Conservation (phyloP, 1,140 invertebrate species). For the Chironomus tepperi region DNA sequence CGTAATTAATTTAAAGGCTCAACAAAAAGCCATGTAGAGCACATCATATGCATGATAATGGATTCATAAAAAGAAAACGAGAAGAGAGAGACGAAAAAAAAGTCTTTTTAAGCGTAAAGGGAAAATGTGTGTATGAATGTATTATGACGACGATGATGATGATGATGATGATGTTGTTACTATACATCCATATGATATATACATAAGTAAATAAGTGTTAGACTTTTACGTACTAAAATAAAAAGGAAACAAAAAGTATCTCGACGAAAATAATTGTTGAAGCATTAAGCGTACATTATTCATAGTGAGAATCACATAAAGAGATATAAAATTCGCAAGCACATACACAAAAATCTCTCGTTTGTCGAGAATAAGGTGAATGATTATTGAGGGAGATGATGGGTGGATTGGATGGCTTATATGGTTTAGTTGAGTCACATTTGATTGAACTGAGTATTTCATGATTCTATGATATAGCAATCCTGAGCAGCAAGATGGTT, state of each 20-base stretch:
- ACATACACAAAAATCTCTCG: no score
- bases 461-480: no score
- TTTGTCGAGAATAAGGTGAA: no score
- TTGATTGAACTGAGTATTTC: no score
- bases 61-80: neutral
- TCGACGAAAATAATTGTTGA: neutral
- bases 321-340: neutral
- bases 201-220: neutral
- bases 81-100: neutral
- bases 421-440: no score
- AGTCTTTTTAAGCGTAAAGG: neutral
- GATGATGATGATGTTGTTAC: neutral
- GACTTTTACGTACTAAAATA: neutral
- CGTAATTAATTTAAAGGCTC: conserved; percentile 22
- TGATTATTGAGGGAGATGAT: no score
- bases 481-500: no score
- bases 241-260: neutral
- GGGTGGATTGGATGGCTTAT: no score
- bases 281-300: neutral
- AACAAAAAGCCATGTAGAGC: conserved; percentile 7
- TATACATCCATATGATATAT: neutral
- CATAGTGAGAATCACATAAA: neutral
- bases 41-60: conserved; percentile 8
- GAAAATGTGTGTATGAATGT: neutral
- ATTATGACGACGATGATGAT: neutral